Conservation (phyloP, 2,797 vertebrate species). For the Sebastes nivosus region DNA sequence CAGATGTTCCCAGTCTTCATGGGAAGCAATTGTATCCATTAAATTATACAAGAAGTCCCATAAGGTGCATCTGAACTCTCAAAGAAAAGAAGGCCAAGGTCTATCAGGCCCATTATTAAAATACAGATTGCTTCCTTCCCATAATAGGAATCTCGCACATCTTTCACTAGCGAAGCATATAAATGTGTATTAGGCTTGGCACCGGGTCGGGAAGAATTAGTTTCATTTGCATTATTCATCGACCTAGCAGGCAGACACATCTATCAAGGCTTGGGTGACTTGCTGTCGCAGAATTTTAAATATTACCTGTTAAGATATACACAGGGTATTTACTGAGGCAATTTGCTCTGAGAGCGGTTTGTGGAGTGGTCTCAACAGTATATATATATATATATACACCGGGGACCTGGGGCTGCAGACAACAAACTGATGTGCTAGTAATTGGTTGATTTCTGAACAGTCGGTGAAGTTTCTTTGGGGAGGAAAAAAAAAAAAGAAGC, state of each 20-base stretch:
- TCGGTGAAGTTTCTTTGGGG: constrained; percentile 33
- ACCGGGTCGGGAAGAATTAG: constrained; percentile 68
- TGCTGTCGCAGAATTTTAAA: constrained; percentile 68
- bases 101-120: constrained; percentile 61
- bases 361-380: constrained; percentile 45
- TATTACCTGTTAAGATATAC: constrained; percentile 68
- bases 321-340: constrained; percentile 68
- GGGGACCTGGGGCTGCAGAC: constrained; percentile 34
- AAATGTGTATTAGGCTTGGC: constrained; percentile 68
- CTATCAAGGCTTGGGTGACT: constrained; percentile 67
- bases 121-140: constrained; percentile 63
- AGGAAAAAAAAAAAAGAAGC: background rate
- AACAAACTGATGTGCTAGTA: constrained; percentile 56
- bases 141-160: constrained; percentile 68
- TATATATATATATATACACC: constrained; percentile 18
- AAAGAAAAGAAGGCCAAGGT: constrained; percentile 45
- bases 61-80: constrained; percentile 31
- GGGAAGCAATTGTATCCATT: constrained; percentile 10
- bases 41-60: constrained; percentile 42
- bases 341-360: constrained; percentile 54
- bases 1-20: background rate
- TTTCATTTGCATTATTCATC: constrained; percentile 79
- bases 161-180: constrained; percentile 62
- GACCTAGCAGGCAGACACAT: constrained; percentile 65
- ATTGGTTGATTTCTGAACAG: constrained; percentile 64